These are phyloP conservation scores for Neomorphus geoffroyi DNA, from an alignment of 2,797 vertebrate genomes.

Conservation along the genomic window DNA sequence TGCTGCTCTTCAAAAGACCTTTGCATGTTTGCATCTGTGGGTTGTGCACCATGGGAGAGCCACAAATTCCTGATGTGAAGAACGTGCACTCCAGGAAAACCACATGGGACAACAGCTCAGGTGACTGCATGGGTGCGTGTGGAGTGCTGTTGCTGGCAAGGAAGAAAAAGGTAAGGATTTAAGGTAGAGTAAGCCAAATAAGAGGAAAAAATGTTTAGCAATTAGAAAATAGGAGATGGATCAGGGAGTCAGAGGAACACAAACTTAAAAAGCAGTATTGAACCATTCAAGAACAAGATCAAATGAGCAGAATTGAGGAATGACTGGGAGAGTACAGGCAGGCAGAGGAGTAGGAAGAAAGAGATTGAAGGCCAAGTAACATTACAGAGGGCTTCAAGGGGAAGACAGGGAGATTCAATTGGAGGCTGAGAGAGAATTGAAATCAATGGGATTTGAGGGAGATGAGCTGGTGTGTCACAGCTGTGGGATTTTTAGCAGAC, in stretches of 20 bases:
- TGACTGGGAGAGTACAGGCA: background rate
- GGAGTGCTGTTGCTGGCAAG: background rate
- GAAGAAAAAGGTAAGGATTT: background rate
- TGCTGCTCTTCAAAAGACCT: background rate
- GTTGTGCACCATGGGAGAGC: background rate
- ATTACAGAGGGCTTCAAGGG: background rate
- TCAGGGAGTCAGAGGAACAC: background rate
- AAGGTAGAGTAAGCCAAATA: background rate
- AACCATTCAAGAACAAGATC: background rate
- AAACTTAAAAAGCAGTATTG: background rate
- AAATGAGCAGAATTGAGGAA: background rate
- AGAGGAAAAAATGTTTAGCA: background rate
- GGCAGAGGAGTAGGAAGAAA: background rate
- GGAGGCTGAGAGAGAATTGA: background rate
- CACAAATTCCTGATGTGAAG: background rate
- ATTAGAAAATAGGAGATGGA: background rate
- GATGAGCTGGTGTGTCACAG: background rate
- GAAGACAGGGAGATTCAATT: background rate
- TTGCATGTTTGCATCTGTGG: background rate
- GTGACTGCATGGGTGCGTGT: rapidly evolving
- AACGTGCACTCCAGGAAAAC: background rate
- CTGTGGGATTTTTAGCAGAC: background rate
- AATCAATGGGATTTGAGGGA: background rate
- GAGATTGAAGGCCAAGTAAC: background rate
- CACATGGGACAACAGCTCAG: background rate